Evolutionary conservation across 2,888 invertebrate genomes (phyloP).

Genomic region (Pachliopta kotzebuea): DNA sequence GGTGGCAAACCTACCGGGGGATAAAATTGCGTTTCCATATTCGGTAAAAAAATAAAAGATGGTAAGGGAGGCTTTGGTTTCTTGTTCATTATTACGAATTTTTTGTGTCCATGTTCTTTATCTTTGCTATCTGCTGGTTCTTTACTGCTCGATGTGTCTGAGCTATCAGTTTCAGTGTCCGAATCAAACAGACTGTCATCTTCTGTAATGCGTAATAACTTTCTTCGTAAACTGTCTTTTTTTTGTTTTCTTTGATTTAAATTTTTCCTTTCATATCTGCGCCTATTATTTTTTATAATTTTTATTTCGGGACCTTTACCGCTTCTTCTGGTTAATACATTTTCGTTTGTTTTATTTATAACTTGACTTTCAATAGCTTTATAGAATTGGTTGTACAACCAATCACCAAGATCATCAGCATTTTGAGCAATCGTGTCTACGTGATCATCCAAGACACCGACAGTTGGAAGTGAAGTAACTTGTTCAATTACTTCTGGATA

Average conservation of each 20-base stretch:
- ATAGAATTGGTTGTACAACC: slow-evolving; percentile 73
- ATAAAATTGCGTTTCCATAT: slow-evolving; percentile 61
- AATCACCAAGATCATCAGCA: slow-evolving; percentile 64
- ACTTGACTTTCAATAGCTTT: slow-evolving; percentile 71
- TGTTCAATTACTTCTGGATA: slow-evolving; percentile 32
- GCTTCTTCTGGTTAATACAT: slow-evolving; percentile 51
- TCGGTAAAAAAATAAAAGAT: slow-evolving; percentile 69
- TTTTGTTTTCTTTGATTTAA: slow-evolving; percentile 39
- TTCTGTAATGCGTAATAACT: slow-evolving; percentile 60
- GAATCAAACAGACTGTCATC: slow-evolving; percentile 66
- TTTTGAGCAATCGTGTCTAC: slow-evolving; percentile 55
- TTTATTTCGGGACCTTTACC: slow-evolving; percentile 33
- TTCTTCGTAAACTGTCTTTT: slow-evolving; percentile 48
- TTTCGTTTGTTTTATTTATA: slow-evolving; percentile 55
- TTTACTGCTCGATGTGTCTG: slow-evolving; percentile 31
- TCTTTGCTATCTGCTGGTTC: slow-evolving; percentile 31
- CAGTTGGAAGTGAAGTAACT: slow-evolving; percentile 37
- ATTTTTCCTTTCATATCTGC: slow-evolving; percentile 33
- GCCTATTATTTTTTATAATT: slow-evolving; percentile 30
- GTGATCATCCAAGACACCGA: slow-evolving; percentile 43
- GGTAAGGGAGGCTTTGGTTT: slow-evolving; percentile 61
- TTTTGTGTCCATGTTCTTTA: slow-evolving; percentile 59
- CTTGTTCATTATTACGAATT: slow-evolving; percentile 62
- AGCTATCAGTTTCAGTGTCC: slow-evolving; percentile 40
- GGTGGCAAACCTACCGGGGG: slow-evolving; percentile 66